Conservation (phyloP, 2,888 invertebrate genomes). For the Nemurella pictetii region DNA sequence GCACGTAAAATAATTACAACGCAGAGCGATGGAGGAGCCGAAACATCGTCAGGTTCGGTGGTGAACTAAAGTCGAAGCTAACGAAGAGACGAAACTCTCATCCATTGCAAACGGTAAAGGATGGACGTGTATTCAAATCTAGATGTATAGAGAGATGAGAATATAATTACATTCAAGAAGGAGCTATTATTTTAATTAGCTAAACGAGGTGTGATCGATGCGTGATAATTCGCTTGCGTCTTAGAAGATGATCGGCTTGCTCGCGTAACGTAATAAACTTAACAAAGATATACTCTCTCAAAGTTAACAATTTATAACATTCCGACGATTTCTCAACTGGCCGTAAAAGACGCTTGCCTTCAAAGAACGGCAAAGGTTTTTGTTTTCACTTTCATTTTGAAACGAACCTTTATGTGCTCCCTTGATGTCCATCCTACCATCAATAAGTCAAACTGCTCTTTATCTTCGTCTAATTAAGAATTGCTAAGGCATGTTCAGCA, state of each 20-base stretch:
- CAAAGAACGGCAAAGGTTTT: neutral
- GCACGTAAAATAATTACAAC: neutral
- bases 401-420: neutral
- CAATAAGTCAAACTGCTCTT: neutral
- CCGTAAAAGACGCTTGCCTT: neutral
- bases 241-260: neutral
- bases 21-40: neutral
- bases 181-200: neutral
- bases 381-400: neutral
- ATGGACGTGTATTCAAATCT: neutral
- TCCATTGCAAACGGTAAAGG: neutral
- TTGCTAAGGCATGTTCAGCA: neutral
- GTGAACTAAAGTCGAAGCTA: neutral
- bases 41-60: neutral
- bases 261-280: neutral
- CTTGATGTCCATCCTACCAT: neutral
- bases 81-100: neutral
- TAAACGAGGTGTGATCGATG: neutral
- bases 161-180: neutral
- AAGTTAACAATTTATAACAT: neutral
- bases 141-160: neutral
- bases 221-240: neutral
- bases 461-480: neutral
- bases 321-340: neutral
- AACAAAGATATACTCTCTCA: neutral